Conservation (phyloP, 2,113 vertebrate genomes). For the Stigmatopora argus region DNA sequence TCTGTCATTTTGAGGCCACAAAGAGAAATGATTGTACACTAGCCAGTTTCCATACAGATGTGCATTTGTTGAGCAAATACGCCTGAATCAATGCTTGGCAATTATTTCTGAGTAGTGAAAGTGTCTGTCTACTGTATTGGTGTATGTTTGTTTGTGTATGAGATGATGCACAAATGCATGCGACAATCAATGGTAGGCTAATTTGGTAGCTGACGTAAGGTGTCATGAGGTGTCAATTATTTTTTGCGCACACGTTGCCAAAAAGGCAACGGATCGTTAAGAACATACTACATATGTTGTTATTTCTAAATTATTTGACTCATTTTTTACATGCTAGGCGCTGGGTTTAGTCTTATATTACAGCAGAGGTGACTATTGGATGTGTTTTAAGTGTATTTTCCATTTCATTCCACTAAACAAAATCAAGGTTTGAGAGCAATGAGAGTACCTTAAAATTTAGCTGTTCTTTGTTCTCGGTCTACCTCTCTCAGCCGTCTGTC, state of each 20-base stretch:
- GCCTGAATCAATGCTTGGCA: slow-evolving; percentile 16
- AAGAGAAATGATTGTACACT: slow-evolving; percentile 34
- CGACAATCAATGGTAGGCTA: too few relatives aligned
- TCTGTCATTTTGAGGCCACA: slow-evolving; percentile 34
- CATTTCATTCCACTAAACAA: slow-evolving; percentile 23
- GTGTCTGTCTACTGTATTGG: slow-evolving; percentile 21
- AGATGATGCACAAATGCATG: too few relatives aligned
- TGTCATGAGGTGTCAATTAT: too few relatives aligned
- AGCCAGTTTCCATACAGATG: slow-evolving; percentile 28
- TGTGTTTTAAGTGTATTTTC: slow-evolving; percentile 17
- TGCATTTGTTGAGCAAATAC: slow-evolving; percentile 5
- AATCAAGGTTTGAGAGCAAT: slow-evolving; percentile 20
- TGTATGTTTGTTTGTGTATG: slow-evolving; percentile 9
- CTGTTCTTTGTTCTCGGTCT: slow-evolving; percentile 19
- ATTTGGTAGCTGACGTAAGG: too few relatives aligned
- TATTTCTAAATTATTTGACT: not conserved
- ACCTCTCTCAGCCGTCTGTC: slow-evolving; percentile 11
- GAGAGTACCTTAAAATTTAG: slow-evolving; percentile 9
- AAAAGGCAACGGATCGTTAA: not conserved
- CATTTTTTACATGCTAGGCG: not conserved
- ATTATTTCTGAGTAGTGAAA: slow-evolving; percentile 23
- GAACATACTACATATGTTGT: not conserved
- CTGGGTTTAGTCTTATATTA: not conserved
- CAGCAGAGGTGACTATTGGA: not conserved
- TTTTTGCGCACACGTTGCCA: too few relatives aligned